phyloP scores from a whole-genome alignment of 1,140 invertebrate species.

The Zaprionus kolodkinae region DNA sequence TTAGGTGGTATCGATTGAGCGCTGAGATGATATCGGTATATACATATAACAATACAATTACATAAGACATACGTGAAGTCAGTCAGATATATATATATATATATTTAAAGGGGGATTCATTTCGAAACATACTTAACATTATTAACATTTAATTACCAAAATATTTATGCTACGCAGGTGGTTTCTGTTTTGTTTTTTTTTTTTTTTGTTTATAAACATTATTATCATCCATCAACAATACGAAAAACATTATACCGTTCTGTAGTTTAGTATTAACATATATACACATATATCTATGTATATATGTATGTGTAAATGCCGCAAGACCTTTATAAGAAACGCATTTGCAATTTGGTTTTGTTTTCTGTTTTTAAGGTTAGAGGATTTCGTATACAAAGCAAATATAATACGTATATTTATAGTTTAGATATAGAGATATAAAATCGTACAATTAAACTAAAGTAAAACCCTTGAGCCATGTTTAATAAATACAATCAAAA shows the following conservation, averaged over 20 bases:
- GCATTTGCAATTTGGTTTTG: conserved; percentile 53
- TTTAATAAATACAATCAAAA: conserved; percentile 58
- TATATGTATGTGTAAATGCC: conserved; percentile 45
- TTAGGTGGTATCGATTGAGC: conserved; percentile 58
- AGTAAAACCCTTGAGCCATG: conserved; percentile 58
- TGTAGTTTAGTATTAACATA: conserved; percentile 59
- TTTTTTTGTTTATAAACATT: neutral
- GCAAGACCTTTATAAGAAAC: conserved; percentile 63
- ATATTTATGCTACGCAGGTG: conserved; percentile 72
- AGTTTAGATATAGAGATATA: conserved; percentile 15
- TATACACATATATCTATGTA: conserved; percentile 24
- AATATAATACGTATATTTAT: conserved; percentile 21
- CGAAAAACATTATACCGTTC: conserved; percentile 69
- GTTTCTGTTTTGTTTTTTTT: conserved; percentile 15
- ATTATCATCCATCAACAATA: conserved; percentile 57
- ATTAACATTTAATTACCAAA: conserved; percentile 74
- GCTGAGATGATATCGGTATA: conserved; percentile 69
- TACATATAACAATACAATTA: conserved; percentile 76
- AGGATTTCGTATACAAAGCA: conserved; percentile 50
- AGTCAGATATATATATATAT: conserved; percentile 45
- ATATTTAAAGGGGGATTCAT: conserved; percentile 58
- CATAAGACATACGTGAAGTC: conserved; percentile 80
- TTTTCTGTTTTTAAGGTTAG: conserved; percentile 22
- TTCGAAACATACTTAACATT: conserved; percentile 80
- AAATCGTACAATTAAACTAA: conserved; percentile 28